Percentiles rank a stretch among this genome's conserved stretches.
Conservation (phyloP, 2,888 invertebrate species). For the Drosophila nigritarsus region DNA sequence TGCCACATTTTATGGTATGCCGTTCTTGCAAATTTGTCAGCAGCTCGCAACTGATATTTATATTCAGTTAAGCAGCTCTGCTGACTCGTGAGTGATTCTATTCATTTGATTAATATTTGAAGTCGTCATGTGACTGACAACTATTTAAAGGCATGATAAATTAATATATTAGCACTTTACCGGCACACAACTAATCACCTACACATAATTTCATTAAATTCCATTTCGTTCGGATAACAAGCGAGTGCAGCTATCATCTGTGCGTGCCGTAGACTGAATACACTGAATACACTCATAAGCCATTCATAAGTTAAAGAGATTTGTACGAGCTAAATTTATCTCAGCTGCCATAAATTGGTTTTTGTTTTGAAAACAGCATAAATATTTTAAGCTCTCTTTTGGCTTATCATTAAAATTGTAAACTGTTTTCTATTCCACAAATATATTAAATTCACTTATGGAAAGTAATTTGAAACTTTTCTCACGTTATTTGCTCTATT, state of each 20-base stretch:
- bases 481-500: background rate
- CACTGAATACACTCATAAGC: conserved; percentile 4
- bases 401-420: background rate
- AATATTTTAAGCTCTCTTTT: background rate
- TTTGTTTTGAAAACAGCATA: background rate
- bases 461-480: background rate
- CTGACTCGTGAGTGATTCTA: conserved; percentile 33
- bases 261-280: background rate
- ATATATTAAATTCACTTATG: background rate
- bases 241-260: background rate
- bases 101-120: conserved; percentile 44
- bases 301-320: background rate
- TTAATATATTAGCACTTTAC: conserved; percentile 30
- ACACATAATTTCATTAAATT: conserved; percentile 24
- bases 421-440: background rate
- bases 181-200: conserved; percentile 7
- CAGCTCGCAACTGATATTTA: conserved; percentile 23
- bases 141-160: conserved; percentile 16
- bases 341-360: background rate
- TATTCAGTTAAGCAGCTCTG: background rate
- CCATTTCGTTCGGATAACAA: conserved; percentile 11
- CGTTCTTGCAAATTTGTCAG: conserved; percentile 44
- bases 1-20: conserved; percentile 9
- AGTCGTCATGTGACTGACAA: conserved; percentile 47
- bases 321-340: background rate